Evolutionary conservation across 2,888 invertebrate species (phyloP).

Genomic region (Malthinus seriepunctatus): DNA sequence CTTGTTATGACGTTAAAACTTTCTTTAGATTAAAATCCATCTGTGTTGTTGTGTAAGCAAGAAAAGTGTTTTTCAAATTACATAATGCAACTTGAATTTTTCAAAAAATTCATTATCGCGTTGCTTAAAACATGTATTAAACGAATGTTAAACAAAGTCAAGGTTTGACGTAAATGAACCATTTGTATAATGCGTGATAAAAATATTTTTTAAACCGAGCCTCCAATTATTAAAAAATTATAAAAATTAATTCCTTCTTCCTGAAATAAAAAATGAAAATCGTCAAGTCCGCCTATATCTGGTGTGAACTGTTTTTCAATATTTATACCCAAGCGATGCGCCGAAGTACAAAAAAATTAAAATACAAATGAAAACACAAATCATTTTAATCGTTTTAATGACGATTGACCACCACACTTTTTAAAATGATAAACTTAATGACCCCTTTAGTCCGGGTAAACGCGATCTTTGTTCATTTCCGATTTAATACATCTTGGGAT

Average conservation of each 20-base stretch:
- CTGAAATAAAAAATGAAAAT: no score
- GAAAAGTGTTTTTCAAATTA: no score
- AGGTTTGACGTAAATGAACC: no score
- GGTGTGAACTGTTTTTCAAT: constrained; percentile 12
- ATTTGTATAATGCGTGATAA: background rate
- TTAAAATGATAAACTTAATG: constrained; percentile 38
- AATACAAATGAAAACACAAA: constrained; percentile 11
- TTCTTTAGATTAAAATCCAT: no score
- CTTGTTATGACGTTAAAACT: no score
- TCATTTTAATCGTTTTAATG: constrained; percentile 14
- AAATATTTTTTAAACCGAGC: background rate
- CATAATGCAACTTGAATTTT: no score
- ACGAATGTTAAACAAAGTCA: no score
- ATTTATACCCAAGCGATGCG: constrained; percentile 13
- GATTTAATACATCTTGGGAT: constrained; percentile 39
- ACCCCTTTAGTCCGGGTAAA: constrained; percentile 39
- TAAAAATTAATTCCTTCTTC: no score
- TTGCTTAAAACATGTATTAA: no score
- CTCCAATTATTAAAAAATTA: no score
- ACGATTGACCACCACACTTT: constrained; percentile 25
- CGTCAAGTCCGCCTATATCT: constrained; percentile 7
- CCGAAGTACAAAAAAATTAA: constrained; percentile 9
- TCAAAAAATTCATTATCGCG: no score
- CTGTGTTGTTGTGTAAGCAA: no score
- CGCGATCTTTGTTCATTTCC: constrained; percentile 45